Evolutionary conservation across 2,888 invertebrate species (phyloP).

Genomic region (Ypsolopha sequella): DNA sequence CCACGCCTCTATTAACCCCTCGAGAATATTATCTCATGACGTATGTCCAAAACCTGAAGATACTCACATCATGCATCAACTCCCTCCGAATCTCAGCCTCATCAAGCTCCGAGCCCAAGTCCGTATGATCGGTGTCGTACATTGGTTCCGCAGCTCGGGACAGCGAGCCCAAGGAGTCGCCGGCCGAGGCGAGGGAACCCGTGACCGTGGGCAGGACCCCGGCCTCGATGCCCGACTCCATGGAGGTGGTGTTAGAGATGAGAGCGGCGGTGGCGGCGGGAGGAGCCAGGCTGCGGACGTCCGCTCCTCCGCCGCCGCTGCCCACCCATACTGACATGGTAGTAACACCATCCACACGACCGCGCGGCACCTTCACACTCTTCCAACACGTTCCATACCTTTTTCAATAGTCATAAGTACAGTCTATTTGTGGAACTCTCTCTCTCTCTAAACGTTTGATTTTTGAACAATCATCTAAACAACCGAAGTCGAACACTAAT

Average conservation of each 20-base stretch:
- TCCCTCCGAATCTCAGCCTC: slow-evolving; percentile 82
- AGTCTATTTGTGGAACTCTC: too few species aligned
- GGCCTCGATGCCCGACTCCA: slow-evolving; percentile 76
- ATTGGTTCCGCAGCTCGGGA: slow-evolving; percentile 73
- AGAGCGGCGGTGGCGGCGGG: slow-evolving; percentile 44
- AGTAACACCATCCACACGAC: slow-evolving; percentile 56
- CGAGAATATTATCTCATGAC: too few species aligned
- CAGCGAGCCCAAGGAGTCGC: slow-evolving; percentile 70
- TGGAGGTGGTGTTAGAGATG: slow-evolving; percentile 63
- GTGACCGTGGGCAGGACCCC: slow-evolving; percentile 81
- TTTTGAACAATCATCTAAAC: too few species aligned
- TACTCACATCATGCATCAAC: slow-evolving; percentile 84
- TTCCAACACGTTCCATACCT: too few species aligned
- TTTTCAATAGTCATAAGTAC: too few species aligned
- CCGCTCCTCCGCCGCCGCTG: slow-evolving; percentile 45
- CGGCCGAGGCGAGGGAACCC: slow-evolving; percentile 72
- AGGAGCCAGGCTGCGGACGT: slow-evolving; percentile 20
- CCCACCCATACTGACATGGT: slow-evolving; percentile 65
- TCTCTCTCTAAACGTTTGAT: too few species aligned
- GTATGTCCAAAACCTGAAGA: not conserved
- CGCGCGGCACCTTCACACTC: slow-evolving; percentile 9
- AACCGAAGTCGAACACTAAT: too few species aligned
- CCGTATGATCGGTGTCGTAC: slow-evolving; percentile 86
- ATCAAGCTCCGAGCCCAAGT: slow-evolving; percentile 83
- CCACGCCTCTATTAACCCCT: too few species aligned